Evolutionary conservation across 2,797 vertebrate species (phyloP).

Genomic region (Channallabes apus): DNA sequence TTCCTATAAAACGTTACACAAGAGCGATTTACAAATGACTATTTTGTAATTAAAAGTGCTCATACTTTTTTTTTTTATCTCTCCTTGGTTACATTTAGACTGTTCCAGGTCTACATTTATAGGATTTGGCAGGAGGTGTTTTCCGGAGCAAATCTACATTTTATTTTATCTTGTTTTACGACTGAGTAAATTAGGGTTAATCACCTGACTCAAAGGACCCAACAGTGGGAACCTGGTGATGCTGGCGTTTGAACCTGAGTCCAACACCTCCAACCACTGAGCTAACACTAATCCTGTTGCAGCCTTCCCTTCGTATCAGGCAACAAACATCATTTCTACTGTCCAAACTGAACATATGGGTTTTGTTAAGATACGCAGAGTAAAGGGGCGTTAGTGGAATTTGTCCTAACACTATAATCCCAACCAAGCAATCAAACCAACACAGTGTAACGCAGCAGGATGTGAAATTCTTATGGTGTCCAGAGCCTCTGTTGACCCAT

Average conservation of each 20-base stretch:
- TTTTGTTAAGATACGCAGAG: not conserved
- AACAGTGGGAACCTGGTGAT: too few relatives aligned
- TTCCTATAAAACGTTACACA: not conserved
- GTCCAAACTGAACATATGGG: not conserved
- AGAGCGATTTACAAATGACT: not conserved
- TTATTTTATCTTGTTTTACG: too few relatives aligned
- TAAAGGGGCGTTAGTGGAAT: not conserved
- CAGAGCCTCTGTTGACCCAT: constrained; percentile 14
- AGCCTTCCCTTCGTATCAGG: not conserved
- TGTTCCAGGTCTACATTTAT: not conserved
- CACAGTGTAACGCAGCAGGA: constrained; percentile 3
- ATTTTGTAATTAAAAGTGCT: not conserved
- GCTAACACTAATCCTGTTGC: too few relatives aligned
- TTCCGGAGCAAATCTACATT: too few relatives aligned
- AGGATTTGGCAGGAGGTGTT: too few relatives aligned
- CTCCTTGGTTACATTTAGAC: not conserved
- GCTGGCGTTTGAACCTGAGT: too few relatives aligned
- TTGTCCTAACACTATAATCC: constrained; percentile 11
- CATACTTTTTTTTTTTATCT: not conserved
- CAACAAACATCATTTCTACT: not conserved
- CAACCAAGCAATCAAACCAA: constrained; percentile 18
- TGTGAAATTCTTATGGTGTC: constrained; percentile 11
- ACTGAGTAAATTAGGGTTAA: too few relatives aligned
- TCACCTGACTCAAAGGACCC: too few relatives aligned
- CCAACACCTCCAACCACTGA: too few relatives aligned